Base-by-base conservation (phyloP, 2,888 invertebrate species). In the Resseliella maxima region DNA sequence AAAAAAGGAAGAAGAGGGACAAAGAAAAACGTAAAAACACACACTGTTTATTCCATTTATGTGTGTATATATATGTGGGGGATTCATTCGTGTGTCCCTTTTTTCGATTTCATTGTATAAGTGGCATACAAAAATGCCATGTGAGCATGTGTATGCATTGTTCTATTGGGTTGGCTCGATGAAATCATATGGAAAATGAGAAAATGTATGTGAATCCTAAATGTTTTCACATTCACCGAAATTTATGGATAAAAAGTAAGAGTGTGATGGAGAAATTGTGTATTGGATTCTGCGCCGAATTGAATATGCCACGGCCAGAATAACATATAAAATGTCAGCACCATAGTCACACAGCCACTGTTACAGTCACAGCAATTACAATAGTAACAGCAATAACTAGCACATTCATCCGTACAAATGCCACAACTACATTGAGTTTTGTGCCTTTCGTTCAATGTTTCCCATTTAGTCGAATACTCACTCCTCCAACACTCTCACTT, bases 191-290 rank as follows among this genome's bases (percentile, higher is more conserved):
- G 83, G 83, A 72, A 27, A 72, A 72, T 72, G 72, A 18, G 38
- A 83, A 83, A 83, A 83, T 83, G 83, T 83, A 38, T 83, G 83
- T 38, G 36, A 81, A n/a, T 83, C 83, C 36, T 38, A 83, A 83
- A 83, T 83, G 38, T 38, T 36, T 50, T 38, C 83, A 83, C 83
- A 83, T 38, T 83, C n/a, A 0, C 72, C 15, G 35, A 83, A 83
- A 38, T 83, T 83, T 83, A 83, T 83, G 83, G 83, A 83, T 24
- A 15, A 38, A 83, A 83, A 83, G 83, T 83, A 38, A 83, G 83
- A 83, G 83, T 83, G 83, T 83, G 83, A 36, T 83, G 83, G 83
- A 83, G 38, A 83, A 83, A 72, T 10, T 72, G 6, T 59, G 2
- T 31, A 3, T 38, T 83, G 83, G 83, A 83, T 83, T 83, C 83